Conservation (phyloP, 2,113 vertebrate genomes). For the Malurus cyaneus region DNA sequence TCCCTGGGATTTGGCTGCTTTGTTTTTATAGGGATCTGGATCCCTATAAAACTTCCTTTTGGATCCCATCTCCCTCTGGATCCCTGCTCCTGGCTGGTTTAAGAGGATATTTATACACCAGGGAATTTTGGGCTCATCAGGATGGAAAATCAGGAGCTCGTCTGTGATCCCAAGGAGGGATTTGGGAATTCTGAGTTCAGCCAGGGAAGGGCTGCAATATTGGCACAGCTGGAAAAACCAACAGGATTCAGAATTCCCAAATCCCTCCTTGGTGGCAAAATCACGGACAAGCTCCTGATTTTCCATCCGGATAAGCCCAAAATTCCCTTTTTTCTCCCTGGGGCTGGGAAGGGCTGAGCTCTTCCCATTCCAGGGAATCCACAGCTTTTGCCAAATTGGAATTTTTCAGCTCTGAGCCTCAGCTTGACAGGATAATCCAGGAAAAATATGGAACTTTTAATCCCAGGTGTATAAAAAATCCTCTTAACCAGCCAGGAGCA, state of each 20-base stretch:
- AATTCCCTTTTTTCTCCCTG: not conserved
- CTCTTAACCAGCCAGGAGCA: not conserved
- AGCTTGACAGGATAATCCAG: not conserved
- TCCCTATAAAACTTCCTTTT: not conserved
- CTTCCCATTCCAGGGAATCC: not conserved
- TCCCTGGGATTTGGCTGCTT: too few relatives aligned
- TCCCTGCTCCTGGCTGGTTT: not conserved
- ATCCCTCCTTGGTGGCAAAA: not conserved
- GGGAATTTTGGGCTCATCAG: not conserved
- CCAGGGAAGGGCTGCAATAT: too few relatives aligned
- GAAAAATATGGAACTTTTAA: fast-evolving
- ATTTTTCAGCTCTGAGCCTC: not conserved
- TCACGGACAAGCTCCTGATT: not conserved
- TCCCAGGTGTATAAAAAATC: not conserved
- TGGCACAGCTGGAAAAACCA: too few relatives aligned
- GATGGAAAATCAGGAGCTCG: not conserved
- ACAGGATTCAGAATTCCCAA: not conserved
- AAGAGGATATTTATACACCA: not conserved
- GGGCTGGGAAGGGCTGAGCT: not conserved
- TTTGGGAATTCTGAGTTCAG: not conserved
- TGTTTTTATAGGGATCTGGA: too few relatives aligned
- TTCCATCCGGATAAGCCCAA: not conserved
- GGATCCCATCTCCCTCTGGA: not conserved
- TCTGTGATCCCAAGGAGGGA: not conserved
- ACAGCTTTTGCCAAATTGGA: not conserved